Base-by-base conservation (phyloP, 2,888 invertebrate genomes). In the Rambutsinella grinnellia region DNA sequence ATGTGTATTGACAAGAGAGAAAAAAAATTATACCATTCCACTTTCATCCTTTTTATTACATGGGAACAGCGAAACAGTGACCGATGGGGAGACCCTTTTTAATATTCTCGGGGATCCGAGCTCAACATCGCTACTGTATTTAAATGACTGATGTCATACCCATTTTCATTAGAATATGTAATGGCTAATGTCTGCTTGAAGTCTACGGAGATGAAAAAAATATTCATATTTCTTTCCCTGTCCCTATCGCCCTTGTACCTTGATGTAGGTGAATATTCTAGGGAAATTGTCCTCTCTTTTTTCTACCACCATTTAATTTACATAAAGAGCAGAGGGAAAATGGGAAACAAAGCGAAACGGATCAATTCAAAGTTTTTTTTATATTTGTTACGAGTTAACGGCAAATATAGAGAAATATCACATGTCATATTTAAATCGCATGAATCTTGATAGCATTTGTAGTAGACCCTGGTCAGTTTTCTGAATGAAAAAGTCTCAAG, bases 401-500 rank as follows among this genome's bases (percentile, higher is more conserved):
- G n/a, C n/a, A n/a, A n/a, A n/a, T n/a, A n/a, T n/a, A n/a, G n/a
- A n/a, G n/a, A n/a, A n/a, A n/a, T n/a, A n/a, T n/a, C n/a, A n/a
- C n/a, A n/a, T n/a, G n/a, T n/a, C n/a, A n/a, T n/a, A n/a, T n/a
- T n/a, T n/a, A n/a, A n/a, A n/a, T n/a, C n/a, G n/a, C n/a, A n/a
- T n/a, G n/a, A n/a, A n/a, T n/a, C n/a, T n/a, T n/a, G 27, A 57
- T 19, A 53, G 23, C 6, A 23, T 23, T 58, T 27, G 36, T 60
- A 60, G 60, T 60, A 60, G 44, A 27, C 44, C 60, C 17, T 60
- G 60, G 60, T 60, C 60, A 60, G 60, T 60, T 60, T 60, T 60
- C 28, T 44, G 15, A 26, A 21, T 21, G 24, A 24, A 44, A 21
- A 44, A 60, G 23, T n/a, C n/a, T n/a, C n/a, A n/a, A n/a, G n/a